Conservation (phyloP, 2,797 vertebrate species). For the Pseudomugil gertrudae region DNA sequence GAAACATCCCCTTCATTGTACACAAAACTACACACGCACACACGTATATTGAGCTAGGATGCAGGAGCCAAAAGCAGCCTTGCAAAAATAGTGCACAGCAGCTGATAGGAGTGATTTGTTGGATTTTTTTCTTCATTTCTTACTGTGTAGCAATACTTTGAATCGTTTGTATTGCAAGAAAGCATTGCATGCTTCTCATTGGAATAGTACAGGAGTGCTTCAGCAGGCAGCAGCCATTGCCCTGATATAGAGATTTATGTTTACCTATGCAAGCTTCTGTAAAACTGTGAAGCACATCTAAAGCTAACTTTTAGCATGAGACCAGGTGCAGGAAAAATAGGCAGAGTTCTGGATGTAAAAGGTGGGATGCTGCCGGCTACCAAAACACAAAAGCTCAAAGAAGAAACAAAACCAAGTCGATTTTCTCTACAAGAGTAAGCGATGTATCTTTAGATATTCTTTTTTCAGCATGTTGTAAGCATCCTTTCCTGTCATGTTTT, state of each 20-base stretch:
- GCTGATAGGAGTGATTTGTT: slow-evolving; percentile 10
- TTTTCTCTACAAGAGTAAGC: too few relatives aligned
- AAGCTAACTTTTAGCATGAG: too few relatives aligned
- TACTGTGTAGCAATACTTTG: background rate
- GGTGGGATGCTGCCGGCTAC: background rate
- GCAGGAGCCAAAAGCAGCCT: slow-evolving; percentile 15
- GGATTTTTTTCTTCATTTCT: background rate
- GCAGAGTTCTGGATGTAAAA: background rate
- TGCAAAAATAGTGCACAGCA: slow-evolving; percentile 26
- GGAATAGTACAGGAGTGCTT: background rate
- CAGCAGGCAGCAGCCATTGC: background rate
- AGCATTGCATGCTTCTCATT: background rate
- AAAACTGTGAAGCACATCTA: background rate
- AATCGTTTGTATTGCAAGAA: slow-evolving; percentile 17
- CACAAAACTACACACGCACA: slow-evolving; percentile 34
- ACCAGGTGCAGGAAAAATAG: too few relatives aligned
- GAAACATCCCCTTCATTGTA: slow-evolving; percentile 34
- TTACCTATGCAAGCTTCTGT: too few relatives aligned
- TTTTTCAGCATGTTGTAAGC: too few relatives aligned
- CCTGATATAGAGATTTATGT: background rate
- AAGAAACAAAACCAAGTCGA: too few relatives aligned
- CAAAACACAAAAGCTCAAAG: too few relatives aligned
- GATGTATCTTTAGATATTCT: too few relatives aligned
- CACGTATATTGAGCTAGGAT: slow-evolving; percentile 15
- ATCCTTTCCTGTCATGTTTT: too few relatives aligned